These are phyloP conservation scores for Syrrhaptes paradoxus DNA, from an alignment of 2,113 vertebrate species.

Conservation along the genomic window DNA sequence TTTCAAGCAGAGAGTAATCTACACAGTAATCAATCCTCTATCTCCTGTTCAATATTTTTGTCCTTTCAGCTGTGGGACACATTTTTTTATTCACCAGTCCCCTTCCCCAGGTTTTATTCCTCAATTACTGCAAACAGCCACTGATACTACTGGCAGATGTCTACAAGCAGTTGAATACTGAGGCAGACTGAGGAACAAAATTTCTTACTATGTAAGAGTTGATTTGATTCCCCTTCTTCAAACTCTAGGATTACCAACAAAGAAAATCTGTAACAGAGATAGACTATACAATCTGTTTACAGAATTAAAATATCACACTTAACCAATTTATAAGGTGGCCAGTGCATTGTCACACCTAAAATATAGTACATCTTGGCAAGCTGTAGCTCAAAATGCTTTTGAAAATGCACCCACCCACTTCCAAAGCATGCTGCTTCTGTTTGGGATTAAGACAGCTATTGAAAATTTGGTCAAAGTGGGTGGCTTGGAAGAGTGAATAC, in stretches of 20 bases:
- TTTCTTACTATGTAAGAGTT: not conserved
- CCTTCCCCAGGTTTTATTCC: not conserved
- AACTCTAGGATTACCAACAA: not conserved
- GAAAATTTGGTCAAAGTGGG: conserved; percentile 78
- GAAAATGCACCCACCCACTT: conserved; percentile 68
- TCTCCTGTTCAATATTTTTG: not conserved
- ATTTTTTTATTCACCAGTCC: not conserved
- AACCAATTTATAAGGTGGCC: not conserved
- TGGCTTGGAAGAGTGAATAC: not conserved
- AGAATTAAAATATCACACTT: not conserved
- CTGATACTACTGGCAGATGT: not conserved
- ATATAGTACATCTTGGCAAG: not conserved
- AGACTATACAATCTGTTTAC: not conserved
- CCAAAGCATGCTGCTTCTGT: conserved; percentile 73
- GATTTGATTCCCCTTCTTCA: not conserved
- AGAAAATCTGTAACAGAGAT: not conserved
- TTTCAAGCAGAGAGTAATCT: not conserved
- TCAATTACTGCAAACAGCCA: not conserved
- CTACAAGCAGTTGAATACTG: not conserved
- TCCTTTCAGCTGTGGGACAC: not conserved
- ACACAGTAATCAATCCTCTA: not conserved
- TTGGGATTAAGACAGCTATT: conserved; percentile 82
- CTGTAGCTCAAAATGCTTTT: not conserved
- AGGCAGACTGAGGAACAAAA: not conserved
- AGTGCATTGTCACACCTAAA: not conserved